phyloP scores from a whole-genome alignment of 2,797 vertebrate species.

The Pseudochaenichthys georgianus region DNA sequence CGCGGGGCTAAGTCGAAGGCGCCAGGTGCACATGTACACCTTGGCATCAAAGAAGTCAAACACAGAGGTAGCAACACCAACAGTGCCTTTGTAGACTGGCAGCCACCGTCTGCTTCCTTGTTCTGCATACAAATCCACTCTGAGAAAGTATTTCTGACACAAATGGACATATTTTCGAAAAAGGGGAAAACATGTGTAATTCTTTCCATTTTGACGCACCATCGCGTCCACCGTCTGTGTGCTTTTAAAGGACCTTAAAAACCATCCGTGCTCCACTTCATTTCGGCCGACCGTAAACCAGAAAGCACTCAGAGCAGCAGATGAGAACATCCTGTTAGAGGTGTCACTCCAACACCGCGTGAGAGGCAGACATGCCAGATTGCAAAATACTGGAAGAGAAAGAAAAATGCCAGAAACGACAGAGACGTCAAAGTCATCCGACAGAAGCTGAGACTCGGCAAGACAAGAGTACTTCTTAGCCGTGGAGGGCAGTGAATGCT shows the following conservation, averaged over 20 bases:
- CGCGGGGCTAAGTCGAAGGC: slow-evolving; percentile 19
- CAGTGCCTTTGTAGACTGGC: slow-evolving; percentile 15
- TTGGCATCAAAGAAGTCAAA: slow-evolving; percentile 20
- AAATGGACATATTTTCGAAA: neutral
- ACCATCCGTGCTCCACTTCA: slow-evolving; percentile 22
- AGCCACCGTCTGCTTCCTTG: slow-evolving; percentile 27
- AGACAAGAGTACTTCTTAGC: neutral
- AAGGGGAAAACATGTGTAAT: neutral
- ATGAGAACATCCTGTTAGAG: slow-evolving; percentile 18
- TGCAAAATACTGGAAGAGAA: slow-evolving; percentile 7
- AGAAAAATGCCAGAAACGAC: slow-evolving; percentile 6
- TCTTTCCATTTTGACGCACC: slow-evolving; percentile 6
- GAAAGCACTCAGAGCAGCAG: slow-evolving; percentile 16
- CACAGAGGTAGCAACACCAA: slow-evolving; percentile 15
- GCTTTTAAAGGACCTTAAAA: slow-evolving; percentile 24
- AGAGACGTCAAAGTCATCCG: neutral
- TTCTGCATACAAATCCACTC: slow-evolving; percentile 23
- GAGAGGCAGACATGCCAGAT: slow-evolving; percentile 2
- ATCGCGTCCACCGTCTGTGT: slow-evolving; percentile 48
- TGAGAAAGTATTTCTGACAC: slow-evolving; percentile 22
- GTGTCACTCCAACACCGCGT: neutral
- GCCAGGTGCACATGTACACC: slow-evolving; percentile 4
- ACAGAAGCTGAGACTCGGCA: neutral
- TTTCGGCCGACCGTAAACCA: slow-evolving; percentile 20
- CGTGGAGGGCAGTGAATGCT: neutral